phyloP scores from a whole-genome alignment of 2,888 invertebrate species.

The Dichetophora obliterata region DNA sequence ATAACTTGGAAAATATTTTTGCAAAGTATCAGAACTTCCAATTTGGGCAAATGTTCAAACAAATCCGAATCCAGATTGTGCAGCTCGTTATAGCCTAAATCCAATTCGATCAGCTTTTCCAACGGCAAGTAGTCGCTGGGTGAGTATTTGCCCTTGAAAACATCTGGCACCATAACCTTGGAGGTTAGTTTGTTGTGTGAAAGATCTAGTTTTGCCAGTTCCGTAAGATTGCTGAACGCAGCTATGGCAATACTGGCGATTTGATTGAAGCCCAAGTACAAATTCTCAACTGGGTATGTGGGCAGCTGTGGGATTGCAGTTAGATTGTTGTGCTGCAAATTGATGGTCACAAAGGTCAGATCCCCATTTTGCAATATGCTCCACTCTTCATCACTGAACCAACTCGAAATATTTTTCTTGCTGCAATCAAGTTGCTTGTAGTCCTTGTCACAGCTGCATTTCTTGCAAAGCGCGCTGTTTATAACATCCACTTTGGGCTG shows the following conservation, averaged over 20 bases:
- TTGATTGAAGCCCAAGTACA: conserved; percentile 76
- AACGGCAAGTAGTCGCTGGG: conserved; percentile 57
- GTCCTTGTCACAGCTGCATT: conserved; percentile 71
- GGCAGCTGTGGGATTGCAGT: conserved; percentile 70
- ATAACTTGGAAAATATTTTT: conserved; percentile 81
- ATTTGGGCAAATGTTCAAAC: conserved; percentile 80
- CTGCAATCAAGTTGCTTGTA: conserved; percentile 73
- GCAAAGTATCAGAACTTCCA: conserved; percentile 78
- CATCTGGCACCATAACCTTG: conserved; percentile 74
- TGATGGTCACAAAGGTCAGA: conserved; percentile 59
- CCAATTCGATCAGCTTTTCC: conserved; percentile 56
- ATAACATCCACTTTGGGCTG: conserved; percentile 53
- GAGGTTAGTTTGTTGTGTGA: conserved; percentile 78
- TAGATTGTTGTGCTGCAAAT: conserved; percentile 62
- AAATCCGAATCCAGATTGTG: conserved; percentile 79
- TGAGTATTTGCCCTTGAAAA: conserved; percentile 74
- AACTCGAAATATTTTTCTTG: conserved; percentile 69
- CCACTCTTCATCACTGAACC: conserved; percentile 74
- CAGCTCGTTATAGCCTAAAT: conserved; percentile 79
- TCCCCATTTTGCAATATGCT: conserved; percentile 61
- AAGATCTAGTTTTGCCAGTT: conserved; percentile 77
- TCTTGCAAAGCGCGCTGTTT: conserved; percentile 70
- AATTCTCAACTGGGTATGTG: conserved; percentile 68
- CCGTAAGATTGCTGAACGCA: conserved; percentile 76
- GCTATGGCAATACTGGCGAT: conserved; percentile 75